Percentiles rank a stretch among this genome's conserved stretches.
Evolutionary conservation across 1,140 invertebrate species (phyloP).

Genomic region (Temnothorax curvispinosus): DNA sequence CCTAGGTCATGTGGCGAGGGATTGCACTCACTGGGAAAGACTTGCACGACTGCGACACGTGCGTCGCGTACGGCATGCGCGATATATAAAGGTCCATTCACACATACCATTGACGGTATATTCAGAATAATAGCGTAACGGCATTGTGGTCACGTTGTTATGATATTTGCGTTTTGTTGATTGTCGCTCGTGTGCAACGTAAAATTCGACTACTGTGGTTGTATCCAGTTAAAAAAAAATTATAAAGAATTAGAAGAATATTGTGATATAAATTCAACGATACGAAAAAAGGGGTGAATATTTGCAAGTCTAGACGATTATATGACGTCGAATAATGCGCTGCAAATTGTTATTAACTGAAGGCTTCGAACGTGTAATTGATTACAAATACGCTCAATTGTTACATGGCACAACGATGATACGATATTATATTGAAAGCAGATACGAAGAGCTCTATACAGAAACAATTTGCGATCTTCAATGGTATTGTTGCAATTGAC

Average conservation of each 20-base stretch:
- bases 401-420: background rate
- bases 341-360: slow-evolving; percentile 3
- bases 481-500: background rate
- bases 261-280: background rate
- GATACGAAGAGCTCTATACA: background rate
- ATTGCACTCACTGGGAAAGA: slow-evolving; percentile 23
- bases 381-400: background rate
- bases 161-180: slow-evolving; percentile 11
- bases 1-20: slow-evolving; percentile 51
- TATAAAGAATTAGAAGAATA: background rate
- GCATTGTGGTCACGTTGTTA: background rate
- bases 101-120: background rate
- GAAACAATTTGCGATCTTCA: slow-evolving; percentile 7
- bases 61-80: slow-evolving; percentile 26
- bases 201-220: background rate
- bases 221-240: background rate
- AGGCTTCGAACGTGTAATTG: background rate
- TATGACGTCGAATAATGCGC: background rate
- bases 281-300: background rate
- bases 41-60: slow-evolving; percentile 23
- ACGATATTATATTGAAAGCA: slow-evolving; percentile 7
- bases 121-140: too few species aligned
- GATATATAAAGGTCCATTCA: slow-evolving; percentile 31
- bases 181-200: background rate
- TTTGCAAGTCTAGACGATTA: background rate